Base-by-base conservation (phyloP, 2,888 invertebrate genomes). In the Agrochola lota region DNA sequence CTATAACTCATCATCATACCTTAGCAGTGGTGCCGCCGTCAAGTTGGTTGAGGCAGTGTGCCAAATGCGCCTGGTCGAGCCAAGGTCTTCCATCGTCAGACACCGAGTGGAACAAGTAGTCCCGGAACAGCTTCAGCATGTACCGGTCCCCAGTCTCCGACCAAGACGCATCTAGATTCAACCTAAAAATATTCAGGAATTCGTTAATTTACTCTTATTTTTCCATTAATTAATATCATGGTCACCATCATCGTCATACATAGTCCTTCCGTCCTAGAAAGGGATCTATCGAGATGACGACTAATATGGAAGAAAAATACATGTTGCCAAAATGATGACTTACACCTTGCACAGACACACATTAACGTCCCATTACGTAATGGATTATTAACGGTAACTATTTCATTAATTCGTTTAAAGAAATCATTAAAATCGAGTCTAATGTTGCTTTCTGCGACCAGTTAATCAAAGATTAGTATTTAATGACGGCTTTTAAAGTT, bases 61-160 rank as follows among this genome's bases (percentile, higher is more conserved):
- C 98, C 86, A 99, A 98, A 92, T 99, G 99, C 73, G 99, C 98
- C 97, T 99, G 98, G 97, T 99, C 99, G 81, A 99, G 95, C 99
- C 99, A 99, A 1, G 99, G 99, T 85, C 98, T 97, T 12, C 99
- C 99, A 91, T 99, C 99, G 82, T 98, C 98, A 26, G 98, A 98
- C 84, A 99, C 99, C 94, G 99, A 98, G 97, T 99, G 99, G 96
- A 99, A 99, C 91, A 99, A 97, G 94, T 99, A 99, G 97, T 99
- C 99, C 83, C 99, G 97, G 97, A 99, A 99, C 93, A 99, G 96
- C 96, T 99, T 99, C 95, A 99, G 97, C 98, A 99, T 98, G 96
- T 99, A 99, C 74, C 99, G 98, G 96, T 99, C 99, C 35, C 99
- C 99, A 40, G 99, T 99, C 96, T 99, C 99, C 57, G 99, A 98